These are phyloP conservation scores for Phenganax stokvisi DNA, from an alignment of 92 coral and sea anemone genomes.

Conservation along the genomic window DNA sequence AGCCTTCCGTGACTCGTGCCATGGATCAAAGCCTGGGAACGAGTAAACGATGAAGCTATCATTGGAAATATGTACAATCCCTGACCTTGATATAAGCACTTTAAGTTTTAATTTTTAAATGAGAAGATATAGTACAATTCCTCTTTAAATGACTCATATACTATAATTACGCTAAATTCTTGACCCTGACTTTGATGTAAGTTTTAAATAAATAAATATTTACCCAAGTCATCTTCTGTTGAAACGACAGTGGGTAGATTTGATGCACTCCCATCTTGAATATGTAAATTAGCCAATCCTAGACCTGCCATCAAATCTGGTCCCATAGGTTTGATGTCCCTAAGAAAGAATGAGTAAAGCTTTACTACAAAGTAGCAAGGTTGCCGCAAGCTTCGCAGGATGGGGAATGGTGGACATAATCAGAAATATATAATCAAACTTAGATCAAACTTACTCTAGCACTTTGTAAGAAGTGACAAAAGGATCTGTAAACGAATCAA, in stretches of 20 bases:
- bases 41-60: neutral
- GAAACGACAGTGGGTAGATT: neutral
- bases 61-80: neutral
- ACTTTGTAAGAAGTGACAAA: constrained; percentile 17
- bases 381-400: too few species aligned
- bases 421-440: neutral
- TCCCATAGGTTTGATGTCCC: constrained; percentile 29
- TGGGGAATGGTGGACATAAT: too few species aligned
- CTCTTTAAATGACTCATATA: too few species aligned
- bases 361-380: neutral
- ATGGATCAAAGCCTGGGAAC: constrained; percentile 83
- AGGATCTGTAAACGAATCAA: constrained; percentile 10
- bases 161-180: too few species aligned
- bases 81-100: neutral
- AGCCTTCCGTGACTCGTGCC: constrained; percentile 92
- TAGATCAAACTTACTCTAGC: constrained; percentile 14
- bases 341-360: constrained; percentile 7
- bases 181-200: too few species aligned
- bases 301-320: constrained; percentile 61
- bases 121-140: too few species aligned
- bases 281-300: constrained; percentile 81
- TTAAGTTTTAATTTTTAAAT: too few species aligned
- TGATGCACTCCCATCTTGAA: constrained; percentile 46
- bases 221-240: constrained; percentile 90
- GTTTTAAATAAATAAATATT: neutral